phyloP scores from a whole-genome alignment of 2,113 vertebrate species.

The Otis tarda region DNA sequence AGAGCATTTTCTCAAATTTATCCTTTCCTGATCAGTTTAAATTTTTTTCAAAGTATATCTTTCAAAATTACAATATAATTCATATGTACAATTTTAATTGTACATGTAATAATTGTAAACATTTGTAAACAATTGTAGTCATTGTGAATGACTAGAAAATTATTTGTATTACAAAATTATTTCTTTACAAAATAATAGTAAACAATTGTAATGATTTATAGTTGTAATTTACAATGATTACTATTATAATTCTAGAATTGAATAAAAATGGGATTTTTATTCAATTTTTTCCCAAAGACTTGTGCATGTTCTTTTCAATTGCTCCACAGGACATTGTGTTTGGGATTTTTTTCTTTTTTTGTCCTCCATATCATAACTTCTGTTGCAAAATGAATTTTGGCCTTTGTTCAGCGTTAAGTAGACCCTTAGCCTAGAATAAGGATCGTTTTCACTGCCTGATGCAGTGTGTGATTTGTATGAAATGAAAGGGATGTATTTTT shows the following conservation, averaged over 20 bases:
- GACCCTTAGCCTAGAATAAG: neutral
- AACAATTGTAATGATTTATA: neutral
- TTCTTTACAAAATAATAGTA: neutral
- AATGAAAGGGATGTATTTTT: neutral
- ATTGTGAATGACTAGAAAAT: neutral
- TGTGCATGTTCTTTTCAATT: neutral
- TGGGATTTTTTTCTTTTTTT: neutral
- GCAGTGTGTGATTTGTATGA: neutral
- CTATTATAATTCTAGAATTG: neutral
- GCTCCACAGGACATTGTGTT: neutral
- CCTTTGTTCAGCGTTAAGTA: neutral
- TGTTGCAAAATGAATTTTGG: neutral
- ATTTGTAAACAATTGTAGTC: neutral
- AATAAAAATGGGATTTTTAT: neutral
- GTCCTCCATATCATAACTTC: neutral
- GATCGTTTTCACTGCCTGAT: neutral
- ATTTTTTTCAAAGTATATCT: neutral
- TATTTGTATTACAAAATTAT: neutral
- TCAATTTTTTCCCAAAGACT: neutral
- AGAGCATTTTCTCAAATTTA: neutral
- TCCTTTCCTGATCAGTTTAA: neutral
- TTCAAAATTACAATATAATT: neutral
- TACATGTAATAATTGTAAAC: neutral
- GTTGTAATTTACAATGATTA: neutral
- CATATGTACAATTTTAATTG: neutral